These are phyloP conservation scores for Rhadina sibilatrix DNA, from an alignment of 2,113 vertebrate genomes.

Conservation along the genomic window DNA sequence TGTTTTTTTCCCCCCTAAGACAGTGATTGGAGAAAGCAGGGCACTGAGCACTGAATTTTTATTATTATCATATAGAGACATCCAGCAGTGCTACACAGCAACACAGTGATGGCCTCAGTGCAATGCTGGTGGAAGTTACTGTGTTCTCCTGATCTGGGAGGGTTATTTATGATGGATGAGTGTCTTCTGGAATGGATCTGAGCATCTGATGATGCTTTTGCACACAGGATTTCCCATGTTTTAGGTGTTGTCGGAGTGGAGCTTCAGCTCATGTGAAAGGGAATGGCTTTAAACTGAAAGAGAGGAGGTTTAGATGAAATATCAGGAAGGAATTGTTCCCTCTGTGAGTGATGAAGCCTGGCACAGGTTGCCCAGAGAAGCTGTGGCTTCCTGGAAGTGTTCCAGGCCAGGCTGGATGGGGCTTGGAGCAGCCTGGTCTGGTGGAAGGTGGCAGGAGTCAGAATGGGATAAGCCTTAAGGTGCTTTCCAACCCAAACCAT, in stretches of 20 bases:
- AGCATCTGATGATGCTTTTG: background rate
- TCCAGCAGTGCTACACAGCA: background rate
- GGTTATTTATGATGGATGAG: background rate
- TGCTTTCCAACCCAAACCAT: background rate
- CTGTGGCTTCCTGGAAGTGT: background rate
- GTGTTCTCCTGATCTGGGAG: background rate
- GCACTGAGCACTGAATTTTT: background rate
- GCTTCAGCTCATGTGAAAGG: background rate
- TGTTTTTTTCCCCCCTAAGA: background rate
- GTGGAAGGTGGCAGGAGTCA: background rate
- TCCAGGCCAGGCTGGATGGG: background rate
- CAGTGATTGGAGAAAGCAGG: background rate
- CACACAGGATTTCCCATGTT: background rate
- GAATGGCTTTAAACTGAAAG: background rate
- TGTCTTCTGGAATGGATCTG: background rate
- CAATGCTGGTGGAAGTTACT: background rate
- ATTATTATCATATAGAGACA: background rate
- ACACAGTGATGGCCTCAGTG: background rate
- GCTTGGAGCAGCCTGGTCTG: background rate
- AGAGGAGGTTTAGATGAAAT: background rate
- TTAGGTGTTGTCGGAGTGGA: fast-evolving
- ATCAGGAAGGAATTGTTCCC: background rate
- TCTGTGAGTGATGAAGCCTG: background rate
- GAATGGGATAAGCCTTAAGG: background rate
- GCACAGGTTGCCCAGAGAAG: background rate